A percentile compares a stretch with the other conserved stretches of the same genome.
These are phyloP conservation scores for Pterocles burchelli DNA, from an alignment of 2,113 vertebrate genomes.

Conservation along the genomic window DNA sequence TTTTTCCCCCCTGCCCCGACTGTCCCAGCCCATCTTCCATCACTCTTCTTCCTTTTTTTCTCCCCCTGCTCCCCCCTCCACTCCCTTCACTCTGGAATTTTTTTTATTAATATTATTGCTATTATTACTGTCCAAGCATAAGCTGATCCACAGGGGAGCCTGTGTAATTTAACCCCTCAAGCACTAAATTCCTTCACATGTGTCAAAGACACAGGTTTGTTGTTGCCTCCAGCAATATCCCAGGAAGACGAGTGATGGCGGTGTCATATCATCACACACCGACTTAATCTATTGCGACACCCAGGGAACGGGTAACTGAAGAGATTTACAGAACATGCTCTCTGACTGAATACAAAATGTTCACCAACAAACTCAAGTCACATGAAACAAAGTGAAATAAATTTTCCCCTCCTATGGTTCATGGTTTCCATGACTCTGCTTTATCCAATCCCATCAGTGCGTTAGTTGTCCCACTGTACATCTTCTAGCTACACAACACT, in stretches of 20 bases:
- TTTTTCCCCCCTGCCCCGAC: neutral
- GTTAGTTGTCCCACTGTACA: neutral
- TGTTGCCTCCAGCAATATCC: constrained; percentile 76
- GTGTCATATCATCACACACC: constrained; percentile 72
- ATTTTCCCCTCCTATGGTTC: neutral
- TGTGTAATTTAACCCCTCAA: constrained; percentile 72
- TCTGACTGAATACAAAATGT: constrained; percentile 47
- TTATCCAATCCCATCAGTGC: neutral
- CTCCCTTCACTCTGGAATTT: constrained; percentile 32
- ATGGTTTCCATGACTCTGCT: neutral
- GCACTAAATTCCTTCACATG: constrained; percentile 70
- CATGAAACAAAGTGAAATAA: constrained; percentile 25
- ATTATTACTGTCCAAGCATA: constrained; percentile 69
- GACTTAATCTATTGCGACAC: constrained; percentile 67
- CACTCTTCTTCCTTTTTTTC: constrained; percentile 15
- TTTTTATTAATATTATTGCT: constrained; percentile 66
- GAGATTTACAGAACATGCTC: constrained; percentile 58
- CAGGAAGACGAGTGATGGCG: constrained; percentile 70
- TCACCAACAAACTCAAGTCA: constrained; percentile 49
- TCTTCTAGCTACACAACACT: neutral
- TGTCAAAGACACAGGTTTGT: constrained; percentile 76
- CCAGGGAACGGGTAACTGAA: constrained; percentile 47
- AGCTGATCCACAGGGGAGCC: constrained; percentile 65
- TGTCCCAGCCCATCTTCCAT: constrained; percentile 14
- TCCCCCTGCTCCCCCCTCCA: neutral